Conservation (phyloP, 2,888 invertebrate genomes). For the Antheraea assamensis region DNA sequence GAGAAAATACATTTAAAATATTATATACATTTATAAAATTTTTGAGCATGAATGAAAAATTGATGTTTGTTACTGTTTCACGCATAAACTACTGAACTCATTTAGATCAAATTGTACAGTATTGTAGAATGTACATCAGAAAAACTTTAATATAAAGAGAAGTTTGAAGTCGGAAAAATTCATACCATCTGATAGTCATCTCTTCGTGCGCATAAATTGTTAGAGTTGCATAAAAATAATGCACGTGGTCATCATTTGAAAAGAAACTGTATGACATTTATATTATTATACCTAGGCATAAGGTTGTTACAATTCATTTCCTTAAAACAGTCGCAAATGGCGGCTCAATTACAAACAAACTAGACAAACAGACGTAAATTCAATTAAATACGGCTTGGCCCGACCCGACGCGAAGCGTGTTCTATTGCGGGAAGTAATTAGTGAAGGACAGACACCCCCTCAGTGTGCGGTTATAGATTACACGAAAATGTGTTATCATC, state of each 20-base stretch:
- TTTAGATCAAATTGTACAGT: no score
- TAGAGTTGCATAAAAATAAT: no score
- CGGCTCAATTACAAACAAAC: slow-evolving; percentile 11
- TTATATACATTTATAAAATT: no score
- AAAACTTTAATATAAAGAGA: no score
- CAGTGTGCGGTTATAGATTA: neutral
- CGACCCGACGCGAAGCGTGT: neutral
- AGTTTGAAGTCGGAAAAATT: no score
- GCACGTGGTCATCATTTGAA: neutral
- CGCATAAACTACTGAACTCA: no score
- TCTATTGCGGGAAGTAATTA: slow-evolving; percentile 10
- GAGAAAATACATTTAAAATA: no score
- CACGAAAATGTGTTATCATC: neutral
- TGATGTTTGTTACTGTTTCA: no score
- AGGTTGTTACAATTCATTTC: slow-evolving; percentile 1
- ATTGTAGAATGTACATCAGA: no score
- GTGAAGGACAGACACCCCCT: neutral
- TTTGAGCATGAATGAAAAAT: no score
- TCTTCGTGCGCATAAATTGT: no score
- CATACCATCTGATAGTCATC: no score
- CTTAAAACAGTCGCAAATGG: slow-evolving; percentile 7
- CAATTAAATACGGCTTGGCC: neutral
- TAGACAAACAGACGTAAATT: slow-evolving; percentile 11
- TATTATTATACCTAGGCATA: neutral
- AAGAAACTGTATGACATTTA: neutral